A percentile compares a stretch with the other conserved stretches of the same genome.
Evolutionary conservation across 2,113 vertebrate genomes (phyloP).

Genomic region (Phrynosoma platyrhinos): DNA sequence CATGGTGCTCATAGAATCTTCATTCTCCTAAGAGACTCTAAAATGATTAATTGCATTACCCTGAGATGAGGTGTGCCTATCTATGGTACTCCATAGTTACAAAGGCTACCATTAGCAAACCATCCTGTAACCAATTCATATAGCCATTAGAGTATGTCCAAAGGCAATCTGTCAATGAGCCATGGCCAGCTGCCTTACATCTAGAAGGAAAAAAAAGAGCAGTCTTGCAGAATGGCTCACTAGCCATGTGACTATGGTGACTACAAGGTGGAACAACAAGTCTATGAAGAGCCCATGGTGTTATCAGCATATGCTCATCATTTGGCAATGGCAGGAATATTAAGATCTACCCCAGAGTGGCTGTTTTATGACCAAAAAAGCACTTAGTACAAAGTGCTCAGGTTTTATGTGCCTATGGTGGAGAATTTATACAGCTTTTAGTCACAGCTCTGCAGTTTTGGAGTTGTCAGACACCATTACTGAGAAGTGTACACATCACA

Average conservation of each 20-base stretch:
- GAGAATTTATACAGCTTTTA: background rate
- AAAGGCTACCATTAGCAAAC: background rate
- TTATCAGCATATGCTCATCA: background rate
- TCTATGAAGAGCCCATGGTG: background rate
- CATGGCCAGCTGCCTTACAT: background rate
- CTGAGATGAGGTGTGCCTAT: background rate
- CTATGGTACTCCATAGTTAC: background rate
- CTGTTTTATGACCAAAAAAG: slow-evolving; percentile 1
- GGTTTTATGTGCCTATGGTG: background rate
- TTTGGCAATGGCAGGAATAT: background rate
- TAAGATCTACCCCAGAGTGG: background rate
- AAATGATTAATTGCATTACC: slow-evolving; percentile 52
- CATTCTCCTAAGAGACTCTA: slow-evolving; percentile 67
- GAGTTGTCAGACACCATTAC: background rate
- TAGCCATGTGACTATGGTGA: background rate
- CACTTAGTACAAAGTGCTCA: background rate
- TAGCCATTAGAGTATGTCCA: background rate
- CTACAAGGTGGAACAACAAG: background rate
- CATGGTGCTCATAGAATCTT: slow-evolving; percentile 60
- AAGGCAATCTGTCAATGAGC: background rate
- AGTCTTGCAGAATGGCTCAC: background rate
- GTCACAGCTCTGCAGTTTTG: background rate
- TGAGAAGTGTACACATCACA: slow-evolving; percentile 6
- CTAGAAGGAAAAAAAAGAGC: background rate
- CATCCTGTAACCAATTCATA: background rate